Evolutionary conservation across 2,888 invertebrate genomes (phyloP).

Genomic region (Hesperia comma): DNA sequence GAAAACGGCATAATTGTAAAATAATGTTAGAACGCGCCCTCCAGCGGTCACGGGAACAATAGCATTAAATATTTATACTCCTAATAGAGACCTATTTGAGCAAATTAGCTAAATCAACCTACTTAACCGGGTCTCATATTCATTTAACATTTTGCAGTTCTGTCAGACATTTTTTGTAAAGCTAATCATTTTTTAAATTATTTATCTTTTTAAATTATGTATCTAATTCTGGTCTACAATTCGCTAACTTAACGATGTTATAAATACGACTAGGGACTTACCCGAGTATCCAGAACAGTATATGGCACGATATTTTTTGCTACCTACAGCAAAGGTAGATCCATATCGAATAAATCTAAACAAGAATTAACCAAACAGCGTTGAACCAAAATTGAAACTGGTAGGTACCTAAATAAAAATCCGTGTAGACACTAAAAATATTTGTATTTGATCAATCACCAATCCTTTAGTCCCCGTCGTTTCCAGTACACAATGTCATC

Average conservation of each 20-base stretch:
- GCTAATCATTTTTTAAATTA: too few relatives aligned
- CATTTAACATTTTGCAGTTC: not conserved
- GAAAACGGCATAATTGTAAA: conserved; percentile 30
- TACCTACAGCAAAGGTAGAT: too few relatives aligned
- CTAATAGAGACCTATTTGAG: conserved; percentile 65
- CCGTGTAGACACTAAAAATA: not conserved
- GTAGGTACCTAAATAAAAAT: too few relatives aligned
- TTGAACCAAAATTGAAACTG: too few relatives aligned
- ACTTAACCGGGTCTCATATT: conserved; percentile 29
- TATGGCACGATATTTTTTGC: too few relatives aligned
- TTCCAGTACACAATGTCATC: conserved; percentile 47
- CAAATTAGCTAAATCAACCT: conserved; percentile 62
- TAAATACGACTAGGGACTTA: too few relatives aligned
- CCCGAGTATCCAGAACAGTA: too few relatives aligned
- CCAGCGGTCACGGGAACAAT: conserved; percentile 58
- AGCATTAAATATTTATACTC: conserved; percentile 65
- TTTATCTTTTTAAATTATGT: too few relatives aligned
- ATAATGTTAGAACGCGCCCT: conserved; percentile 57
- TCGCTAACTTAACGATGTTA: too few relatives aligned
- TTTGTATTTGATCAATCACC: conserved; percentile 4
- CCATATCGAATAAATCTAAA: too few relatives aligned
- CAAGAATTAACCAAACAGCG: too few relatives aligned
- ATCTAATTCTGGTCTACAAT: too few relatives aligned
- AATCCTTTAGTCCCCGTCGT: not conserved
- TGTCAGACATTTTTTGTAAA: not conserved